Percentiles rank a stretch among this genome's conserved stretches.
phyloP scores from a whole-genome alignment of 2,113 vertebrate genomes.

The Aldabrachelys gigantea region DNA sequence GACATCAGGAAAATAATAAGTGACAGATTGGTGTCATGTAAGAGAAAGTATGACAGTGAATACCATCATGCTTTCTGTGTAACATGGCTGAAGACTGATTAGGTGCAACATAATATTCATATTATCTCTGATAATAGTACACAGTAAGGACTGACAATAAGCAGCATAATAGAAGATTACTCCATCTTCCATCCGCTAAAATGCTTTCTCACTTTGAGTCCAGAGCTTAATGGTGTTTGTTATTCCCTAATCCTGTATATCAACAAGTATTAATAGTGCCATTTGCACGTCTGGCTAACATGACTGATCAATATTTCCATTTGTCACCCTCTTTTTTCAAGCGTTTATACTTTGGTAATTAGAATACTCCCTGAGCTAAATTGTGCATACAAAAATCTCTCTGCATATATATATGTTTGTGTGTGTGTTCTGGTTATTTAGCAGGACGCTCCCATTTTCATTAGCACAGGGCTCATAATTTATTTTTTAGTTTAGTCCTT shows the following conservation, averaged over 20 bases:
- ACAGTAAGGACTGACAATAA: background rate
- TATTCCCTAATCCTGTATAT: background rate
- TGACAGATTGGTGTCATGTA: constrained; percentile 72
- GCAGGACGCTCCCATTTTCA: background rate
- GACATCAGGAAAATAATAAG: constrained; percentile 41
- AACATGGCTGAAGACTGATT: background rate
- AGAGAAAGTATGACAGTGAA: constrained; percentile 32
- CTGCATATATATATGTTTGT: background rate
- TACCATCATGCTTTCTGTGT: background rate
- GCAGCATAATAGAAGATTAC: background rate
- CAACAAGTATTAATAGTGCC: background rate
- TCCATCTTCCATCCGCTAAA: background rate
- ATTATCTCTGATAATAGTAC: background rate
- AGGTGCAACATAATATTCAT: background rate
- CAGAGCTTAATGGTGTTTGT: background rate
- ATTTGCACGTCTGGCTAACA: background rate
- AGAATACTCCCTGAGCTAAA: background rate
- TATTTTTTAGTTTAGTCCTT: background rate
- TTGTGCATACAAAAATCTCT: background rate
- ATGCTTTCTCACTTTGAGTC: background rate
- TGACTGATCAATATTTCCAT: background rate
- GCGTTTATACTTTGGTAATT: background rate
- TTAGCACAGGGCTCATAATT: background rate
- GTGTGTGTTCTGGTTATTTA: background rate
- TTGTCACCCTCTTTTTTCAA: background rate